Conservation (phyloP, 2,797 vertebrate genomes). For the Psittacula echo region DNA sequence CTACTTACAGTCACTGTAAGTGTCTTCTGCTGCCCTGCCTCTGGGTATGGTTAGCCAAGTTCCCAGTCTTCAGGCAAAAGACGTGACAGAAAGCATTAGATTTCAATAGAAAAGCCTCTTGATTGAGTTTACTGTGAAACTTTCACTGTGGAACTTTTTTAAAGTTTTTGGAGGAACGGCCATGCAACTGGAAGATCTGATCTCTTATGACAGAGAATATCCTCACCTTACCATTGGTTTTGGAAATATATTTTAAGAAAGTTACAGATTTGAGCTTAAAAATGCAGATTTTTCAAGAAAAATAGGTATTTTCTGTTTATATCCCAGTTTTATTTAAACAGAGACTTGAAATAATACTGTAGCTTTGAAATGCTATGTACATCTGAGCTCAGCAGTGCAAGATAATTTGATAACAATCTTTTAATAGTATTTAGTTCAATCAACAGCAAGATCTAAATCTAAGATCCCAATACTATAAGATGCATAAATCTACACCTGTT, state of each 20-base stretch:
- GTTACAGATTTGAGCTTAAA: neutral
- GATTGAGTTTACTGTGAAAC: conserved; percentile 8
- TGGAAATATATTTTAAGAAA: neutral
- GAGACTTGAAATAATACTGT: neutral
- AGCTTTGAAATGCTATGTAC: neutral
- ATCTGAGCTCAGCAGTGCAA: neutral
- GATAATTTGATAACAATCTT: neutral
- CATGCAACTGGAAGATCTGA: neutral
- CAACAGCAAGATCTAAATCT: neutral
- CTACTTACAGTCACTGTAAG: conserved; percentile 44
- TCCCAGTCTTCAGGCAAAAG: conserved; percentile 21
- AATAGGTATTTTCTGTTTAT: neutral
- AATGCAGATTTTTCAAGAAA: neutral
- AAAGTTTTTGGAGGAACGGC: conserved; percentile 3
- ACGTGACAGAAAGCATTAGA: conserved; percentile 67
- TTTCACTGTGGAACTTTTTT: neutral
- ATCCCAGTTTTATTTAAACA: neutral
- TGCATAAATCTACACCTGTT: neutral
- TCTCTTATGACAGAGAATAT: neutral
- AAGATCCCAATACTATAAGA: neutral
- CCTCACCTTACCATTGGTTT: neutral
- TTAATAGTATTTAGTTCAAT: neutral
- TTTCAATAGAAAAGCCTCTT: conserved; percentile 17
- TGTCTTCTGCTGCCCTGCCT: conserved; percentile 28
- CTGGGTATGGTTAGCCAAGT: neutral